Base-by-base conservation (phyloP, 2,113 vertebrate species). In the Corvus hawaiiensis region DNA sequence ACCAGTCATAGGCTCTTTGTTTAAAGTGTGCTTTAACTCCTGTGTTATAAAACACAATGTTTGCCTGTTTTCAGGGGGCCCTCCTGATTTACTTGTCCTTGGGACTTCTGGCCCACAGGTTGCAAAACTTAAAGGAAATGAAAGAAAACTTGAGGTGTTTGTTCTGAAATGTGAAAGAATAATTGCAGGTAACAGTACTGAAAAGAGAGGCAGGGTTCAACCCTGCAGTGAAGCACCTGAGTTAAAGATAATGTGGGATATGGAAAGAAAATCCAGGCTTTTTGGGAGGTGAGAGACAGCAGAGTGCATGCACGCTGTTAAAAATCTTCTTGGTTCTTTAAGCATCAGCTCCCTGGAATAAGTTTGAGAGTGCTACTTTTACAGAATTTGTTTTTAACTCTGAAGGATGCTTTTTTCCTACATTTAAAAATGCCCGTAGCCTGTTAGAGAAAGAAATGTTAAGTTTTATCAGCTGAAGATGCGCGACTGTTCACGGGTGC, bases 1-100 rank as follows among this genome's bases (percentile, higher is more conserved):
- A 72, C 30, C 54, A 30, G 32, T 90, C 84, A 58, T 39, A 69
- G 91, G 59, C 83, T 86, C 94, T 96, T 96, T 96, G 94, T 97
- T 94, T 91, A 48, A 73, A 76, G 78, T 51, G 82, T 35, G 80
- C 77, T 66, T 87, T 73, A 87, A 52, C 77, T 93, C 66, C 16
- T 23, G 61, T 56, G 89, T 63, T 91, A 35, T 59, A 89, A 94
- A 94, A 61, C 74, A 72, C 95, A 37, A 6, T 77, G 80, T 92
- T 95, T 92, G 84, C 54, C 66, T 89, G 69, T 80, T 89, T 93
- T 76, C 35, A 39, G 54, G 54, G 59, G 76, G 43, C 89, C 72
- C 41, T 81, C 32, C 35, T 67, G 68, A 24, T 75, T 52, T 64
- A n/a, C 58, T 94, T 82, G 89, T 84, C 87, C 93, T 91, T 92